phyloP scores from a whole-genome alignment of 2,113 vertebrate genomes.

The Trogon surrucura region DNA sequence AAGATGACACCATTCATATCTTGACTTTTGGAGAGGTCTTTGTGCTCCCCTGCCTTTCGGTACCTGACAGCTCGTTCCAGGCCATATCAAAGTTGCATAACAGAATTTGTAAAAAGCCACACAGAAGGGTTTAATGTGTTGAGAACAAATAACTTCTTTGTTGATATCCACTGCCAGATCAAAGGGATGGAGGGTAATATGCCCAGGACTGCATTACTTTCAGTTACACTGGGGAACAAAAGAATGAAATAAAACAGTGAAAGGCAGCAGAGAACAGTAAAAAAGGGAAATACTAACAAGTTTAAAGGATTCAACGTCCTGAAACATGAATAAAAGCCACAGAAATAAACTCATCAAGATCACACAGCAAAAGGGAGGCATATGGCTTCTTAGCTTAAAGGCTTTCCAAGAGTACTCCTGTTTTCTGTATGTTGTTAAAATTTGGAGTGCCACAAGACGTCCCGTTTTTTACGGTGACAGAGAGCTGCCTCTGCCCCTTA shows the following conservation, averaged over 20 bases:
- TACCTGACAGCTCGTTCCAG: slow-evolving; percentile 42
- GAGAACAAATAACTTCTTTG: slow-evolving; percentile 70
- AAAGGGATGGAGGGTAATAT: slow-evolving; percentile 51
- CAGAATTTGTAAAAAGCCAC: slow-evolving; percentile 61
- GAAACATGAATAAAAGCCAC: slow-evolving; percentile 45
- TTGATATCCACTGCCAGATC: slow-evolving; percentile 59
- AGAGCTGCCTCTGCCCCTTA: neutral
- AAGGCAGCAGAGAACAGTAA: slow-evolving; percentile 33
- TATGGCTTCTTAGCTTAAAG: slow-evolving; percentile 4
- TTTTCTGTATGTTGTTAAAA: neutral
- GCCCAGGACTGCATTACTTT: slow-evolving; percentile 30
- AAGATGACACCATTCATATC: slow-evolving; percentile 63
- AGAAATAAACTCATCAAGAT: slow-evolving; percentile 47
- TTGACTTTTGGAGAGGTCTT: slow-evolving; percentile 53
- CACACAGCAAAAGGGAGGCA: slow-evolving; percentile 7
- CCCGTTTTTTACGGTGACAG: neutral
- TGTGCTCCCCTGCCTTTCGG: slow-evolving; percentile 38
- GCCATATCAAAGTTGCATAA: slow-evolving; percentile 63
- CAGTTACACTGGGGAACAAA: neutral
- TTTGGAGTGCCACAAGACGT: neutral
- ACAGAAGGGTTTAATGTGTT: slow-evolving; percentile 58
- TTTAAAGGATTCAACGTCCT: neutral
- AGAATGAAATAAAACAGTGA: slow-evolving; percentile 43
- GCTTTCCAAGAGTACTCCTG: neutral
- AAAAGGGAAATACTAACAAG: slow-evolving; percentile 54